phyloP scores from a whole-genome alignment of 1,140 invertebrate genomes.

The Luehdorfia chinensis region DNA sequence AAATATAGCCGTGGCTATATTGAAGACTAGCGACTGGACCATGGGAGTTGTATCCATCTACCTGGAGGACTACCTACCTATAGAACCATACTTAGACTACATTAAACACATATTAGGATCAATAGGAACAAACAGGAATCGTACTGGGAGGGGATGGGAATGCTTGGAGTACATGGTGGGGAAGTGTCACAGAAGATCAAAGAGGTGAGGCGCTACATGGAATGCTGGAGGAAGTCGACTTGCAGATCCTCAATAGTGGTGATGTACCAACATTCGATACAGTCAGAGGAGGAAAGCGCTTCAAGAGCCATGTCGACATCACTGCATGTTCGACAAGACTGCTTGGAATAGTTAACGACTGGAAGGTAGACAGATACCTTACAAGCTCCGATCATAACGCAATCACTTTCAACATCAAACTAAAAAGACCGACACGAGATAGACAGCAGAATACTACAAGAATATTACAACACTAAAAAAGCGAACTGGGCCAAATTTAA shows the following conservation, averaged over 20 bases:
- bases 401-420: conserved; percentile 6
- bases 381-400: conserved; percentile 25
- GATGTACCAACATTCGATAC: conserved; percentile 24
- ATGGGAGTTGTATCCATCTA: conserved; percentile 31
- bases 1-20: not conserved
- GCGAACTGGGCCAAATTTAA: conserved; percentile 20
- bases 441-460: conserved; percentile 9
- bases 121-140: conserved; percentile 15
- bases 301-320: conserved; percentile 21
- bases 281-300: conserved; percentile 14
- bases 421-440: not conserved
- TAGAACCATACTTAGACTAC: conserved; percentile 16
- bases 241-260: conserved; percentile 18
- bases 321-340: conserved; percentile 11
- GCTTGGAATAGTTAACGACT: conserved; percentile 13
- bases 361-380: conserved; percentile 19
- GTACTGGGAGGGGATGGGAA: conserved; percentile 33
- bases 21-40: too few species aligned
- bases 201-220: conserved; percentile 5
- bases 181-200: conserved; percentile 17
- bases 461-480: conserved; percentile 27
- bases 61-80: conserved; percentile 24
- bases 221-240: not conserved
- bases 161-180: conserved; percentile 37
- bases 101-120: not conserved